Evolutionary conservation across 1,140 invertebrate species (phyloP), one percentile per base, ranked within the genome.

Genomic region (Papilio helenus): DNA sequence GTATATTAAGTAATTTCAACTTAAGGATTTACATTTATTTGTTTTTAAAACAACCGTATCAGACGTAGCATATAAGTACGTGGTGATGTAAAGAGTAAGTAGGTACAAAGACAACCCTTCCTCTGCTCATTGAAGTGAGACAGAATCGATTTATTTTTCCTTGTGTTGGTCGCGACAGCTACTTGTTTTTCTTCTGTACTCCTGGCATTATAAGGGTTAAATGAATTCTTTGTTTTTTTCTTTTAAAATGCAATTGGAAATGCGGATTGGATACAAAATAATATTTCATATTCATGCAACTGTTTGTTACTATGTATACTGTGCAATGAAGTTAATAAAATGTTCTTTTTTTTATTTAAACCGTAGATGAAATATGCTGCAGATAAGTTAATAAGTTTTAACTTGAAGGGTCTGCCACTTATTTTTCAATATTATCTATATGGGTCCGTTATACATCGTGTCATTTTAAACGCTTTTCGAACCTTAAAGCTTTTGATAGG

Each of bases 121-220:
- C 81, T 72, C 82, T 83, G 81, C 77, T 82, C 85, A 79, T 79
- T 84, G 74, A 80, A 73, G 80, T 86, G 81, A 79, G 81, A 83
- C 85, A 78, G 81, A 86, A 88, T 83, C 86, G 76, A 88, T 88
- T 88, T 86, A 88, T 87, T 84, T 85, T 84, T 85, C 78, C 81
- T 72, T 84, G 78, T 80, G 82, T 79, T 84, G 82, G 79, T 81
- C 78, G 72, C 76, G 81, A 82, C 81, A 83, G 83, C 81, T 80
- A 82, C 79, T 87, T 84, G 81, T 84, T 85, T 87, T 82, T 84
- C 72, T 84, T 84, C 79, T 82, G 68, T 68, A 34, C 61, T 68
- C 61, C 23, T 77, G 51, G 29, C 51, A 77, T 65, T 77, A 77
- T 77, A 55, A 55, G 10, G 58, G 76, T 42, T 77, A 77, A 61